Evolutionary conservation across 2,113 vertebrate species (phyloP), one percentile per base, ranked within the genome.

Genomic region (Platycercus adscitus): DNA sequence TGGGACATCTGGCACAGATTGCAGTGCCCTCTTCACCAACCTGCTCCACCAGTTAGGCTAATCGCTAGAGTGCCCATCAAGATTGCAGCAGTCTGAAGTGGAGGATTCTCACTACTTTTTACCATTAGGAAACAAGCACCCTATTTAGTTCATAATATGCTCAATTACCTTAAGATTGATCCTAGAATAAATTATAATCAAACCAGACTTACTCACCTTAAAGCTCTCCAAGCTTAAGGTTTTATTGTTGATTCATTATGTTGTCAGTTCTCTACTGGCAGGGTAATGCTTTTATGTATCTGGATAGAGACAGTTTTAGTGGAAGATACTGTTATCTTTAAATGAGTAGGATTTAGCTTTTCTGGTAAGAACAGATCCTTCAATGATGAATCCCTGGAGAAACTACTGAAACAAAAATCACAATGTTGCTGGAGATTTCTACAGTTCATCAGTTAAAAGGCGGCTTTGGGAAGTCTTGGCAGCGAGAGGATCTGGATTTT

Each of bases 191-290:
- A 98, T 98, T 98, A 97, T 97, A 98, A 96, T 97, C 96, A 97
- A 97, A 97, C 96, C 96, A 97, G 93, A 96, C 92, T 97, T 96
- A 96, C 93, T 98, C 97, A 97, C 97, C 96, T 97, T 97, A 97
- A 97, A 98, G 97, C 97, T 97, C 98, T 97, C 94, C 97, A 78
- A 96, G 98, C 97, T 98, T 98, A 98, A 97, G 97, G 97, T 98
- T 97, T 98, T 97, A 91, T 95, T 97, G 98, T 98, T 98, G 98
- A 99, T 98, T 98, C 98, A 98, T 98, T 98, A 98, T 96, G 94
- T 97, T 98, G 98, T 98, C 98, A 98, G 97, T 97, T 98, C 93
- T 96, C 94, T 96, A 93, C 97, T 76, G 87, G 96, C 97, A 98
- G 93, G 88, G 91, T 98, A 98, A 98, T 97, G 95, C 96, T 97